Percentiles rank a stretch among this genome's conserved stretches.
These are phyloP conservation scores for Agrochola lota DNA, from an alignment of 2,888 invertebrate genomes.

Conservation along the genomic window DNA sequence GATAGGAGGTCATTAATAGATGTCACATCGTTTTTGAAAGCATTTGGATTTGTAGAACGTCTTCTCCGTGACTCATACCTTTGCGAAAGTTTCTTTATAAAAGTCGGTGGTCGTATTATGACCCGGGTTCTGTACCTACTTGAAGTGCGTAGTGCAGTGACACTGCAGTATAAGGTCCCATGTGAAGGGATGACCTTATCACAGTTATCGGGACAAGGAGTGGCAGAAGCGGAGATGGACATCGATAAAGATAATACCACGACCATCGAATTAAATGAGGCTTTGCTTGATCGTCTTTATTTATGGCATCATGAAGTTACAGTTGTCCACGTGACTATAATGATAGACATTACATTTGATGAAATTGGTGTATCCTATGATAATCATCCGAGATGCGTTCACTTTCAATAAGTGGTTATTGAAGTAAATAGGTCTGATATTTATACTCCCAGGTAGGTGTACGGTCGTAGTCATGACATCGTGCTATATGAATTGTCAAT, in stretches of 20 bases:
- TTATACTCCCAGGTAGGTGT: no score
- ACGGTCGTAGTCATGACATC: no score
- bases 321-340: neutral
- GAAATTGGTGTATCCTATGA: no score
- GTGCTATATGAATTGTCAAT: no score
- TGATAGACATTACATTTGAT: no score
- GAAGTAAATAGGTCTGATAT: no score
- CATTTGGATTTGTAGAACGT: neutral
- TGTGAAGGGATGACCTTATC: neutral
- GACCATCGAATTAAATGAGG: slow-evolving; percentile 10
- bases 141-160: neutral
- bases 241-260: slow-evolving; percentile 6
- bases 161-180: neutral
- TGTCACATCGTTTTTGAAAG: neutral
- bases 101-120: neutral
- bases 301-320: neutral
- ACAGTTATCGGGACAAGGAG: slow-evolving; percentile 12
- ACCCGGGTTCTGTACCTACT: neutral
- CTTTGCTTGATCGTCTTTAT: slow-evolving; percentile 8
- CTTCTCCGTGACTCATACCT: neutral
- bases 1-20: neutral
- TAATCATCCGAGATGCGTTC: no score
- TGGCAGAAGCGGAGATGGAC: slow-evolving; percentile 6
- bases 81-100: neutral
- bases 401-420: no score